Percentiles rank a stretch among this genome's conserved stretches.
Conservation (phyloP, 2,888 invertebrate genomes). For the Lamellibrachia columna region DNA sequence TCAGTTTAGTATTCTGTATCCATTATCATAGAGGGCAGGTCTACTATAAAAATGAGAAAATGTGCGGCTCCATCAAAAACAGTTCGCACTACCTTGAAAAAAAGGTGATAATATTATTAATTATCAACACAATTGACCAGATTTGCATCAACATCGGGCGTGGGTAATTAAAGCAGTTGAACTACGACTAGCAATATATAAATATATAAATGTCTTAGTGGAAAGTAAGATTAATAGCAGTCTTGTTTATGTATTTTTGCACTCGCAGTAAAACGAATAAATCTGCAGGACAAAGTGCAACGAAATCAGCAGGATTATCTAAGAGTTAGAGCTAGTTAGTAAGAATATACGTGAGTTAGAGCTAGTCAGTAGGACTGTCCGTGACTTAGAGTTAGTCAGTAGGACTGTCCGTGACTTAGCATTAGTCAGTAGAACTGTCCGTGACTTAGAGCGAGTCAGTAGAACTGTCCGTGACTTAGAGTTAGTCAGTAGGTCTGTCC, state of each 20-base stretch:
- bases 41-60: neutral
- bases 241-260: neutral
- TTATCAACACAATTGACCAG: neutral
- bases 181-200: neutral
- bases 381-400: neutral
- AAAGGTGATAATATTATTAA: neutral
- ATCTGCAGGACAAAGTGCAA: neutral
- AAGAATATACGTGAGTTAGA: neutral
- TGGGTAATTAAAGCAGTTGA: neutral
- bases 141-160: neutral
- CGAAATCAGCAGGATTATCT: neutral
- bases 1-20: too few relatives aligned
- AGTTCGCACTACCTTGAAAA: neutral
- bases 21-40: neutral
- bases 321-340: neutral
- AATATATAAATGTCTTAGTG: neutral
- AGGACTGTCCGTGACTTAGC: neutral
- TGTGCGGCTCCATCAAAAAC: neutral
- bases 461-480: neutral
- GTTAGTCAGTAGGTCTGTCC: neutral
- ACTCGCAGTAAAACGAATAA: neutral
- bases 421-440: neutral
- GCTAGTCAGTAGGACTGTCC: neutral
- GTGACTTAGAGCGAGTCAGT: neutral
- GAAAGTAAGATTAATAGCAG: neutral